Evolutionary conservation across 2,888 invertebrate genomes (phyloP), one percentile per base, ranked within the genome.

Genomic region (Portevinia maculata): DNA sequence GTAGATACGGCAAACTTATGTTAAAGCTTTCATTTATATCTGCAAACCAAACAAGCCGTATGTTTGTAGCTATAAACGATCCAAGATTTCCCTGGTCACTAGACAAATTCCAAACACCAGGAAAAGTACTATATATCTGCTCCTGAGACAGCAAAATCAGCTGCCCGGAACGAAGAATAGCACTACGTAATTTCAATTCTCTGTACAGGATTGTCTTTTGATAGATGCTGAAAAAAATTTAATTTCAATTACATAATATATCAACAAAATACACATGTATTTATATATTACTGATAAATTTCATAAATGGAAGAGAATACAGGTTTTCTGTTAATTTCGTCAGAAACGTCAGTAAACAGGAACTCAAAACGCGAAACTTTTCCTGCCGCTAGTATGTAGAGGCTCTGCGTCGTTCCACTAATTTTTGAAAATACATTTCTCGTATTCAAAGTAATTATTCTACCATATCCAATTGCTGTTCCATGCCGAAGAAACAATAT

Each of bases 51-150:
- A 99, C 98, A 0, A 99, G 91, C 15, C 99, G 93, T 17, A 99
- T 95, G 89, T 99, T 99, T n/a, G 98, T 98, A 24, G 98, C 94
- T 76, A 98, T 93, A 91, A 99, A 95, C 0, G 96, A 96, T 2
- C 99, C 99, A 7, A 99, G 92, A 91, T 98, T 99, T 3, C 99
- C 99, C 92, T 99, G 93, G 90, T 99, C 99, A 86, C 97, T 97
- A 0, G 98, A 98, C 55, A 99, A 92, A 91, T 99, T 99, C 99
- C 99, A 99, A 1, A 99, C 97, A 2, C 98, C 98, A 87, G 94
- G 86, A 19, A 88, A 86, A 70, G 87, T 89, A 60, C 87, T 89
- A 86, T 94, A 94, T 67, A 99, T 95, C 91, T 96, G 96, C 91
- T 99, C 99, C 57, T 95, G 93, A 0, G 97, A 97, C 81, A 99